phyloP scores from a whole-genome alignment of 2,888 invertebrate genomes.

The Therioaphis trifolii region DNA sequence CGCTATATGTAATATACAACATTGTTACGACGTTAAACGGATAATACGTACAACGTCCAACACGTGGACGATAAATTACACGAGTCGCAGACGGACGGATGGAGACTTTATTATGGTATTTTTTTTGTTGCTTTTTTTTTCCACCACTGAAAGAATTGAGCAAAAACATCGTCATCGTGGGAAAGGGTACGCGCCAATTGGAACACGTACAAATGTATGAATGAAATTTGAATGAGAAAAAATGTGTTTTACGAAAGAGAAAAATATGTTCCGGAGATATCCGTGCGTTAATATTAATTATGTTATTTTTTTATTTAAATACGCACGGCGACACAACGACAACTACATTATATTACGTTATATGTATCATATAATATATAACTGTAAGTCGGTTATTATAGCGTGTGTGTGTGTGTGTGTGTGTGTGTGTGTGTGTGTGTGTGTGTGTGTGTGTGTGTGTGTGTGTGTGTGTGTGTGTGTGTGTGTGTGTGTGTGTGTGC shows the following conservation, averaged over 20 bases:
- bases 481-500: too few relatives aligned
- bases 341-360: background rate
- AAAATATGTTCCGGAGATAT: conserved; percentile 13
- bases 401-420: background rate
- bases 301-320: background rate
- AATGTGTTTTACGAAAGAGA: too few relatives aligned
- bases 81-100: conserved; percentile 1
- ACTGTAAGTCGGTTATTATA: too few relatives aligned
- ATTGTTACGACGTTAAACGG: too few relatives aligned
- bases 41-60: conserved; percentile 21
- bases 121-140: background rate
- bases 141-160: conserved; percentile 47
- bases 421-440: background rate
- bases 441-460: background rate
- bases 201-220: conserved; percentile 41
- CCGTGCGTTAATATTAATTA: background rate
- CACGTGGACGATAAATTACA: conserved; percentile 58
- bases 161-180: conserved; percentile 48
- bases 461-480: background rate
- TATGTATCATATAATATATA: too few relatives aligned
- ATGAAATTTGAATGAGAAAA: background rate
- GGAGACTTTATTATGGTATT: conserved; percentile 16
- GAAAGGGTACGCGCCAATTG: conserved; percentile 45
- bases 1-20: too few relatives aligned
- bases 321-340: background rate